Evolutionary conservation across 2,797 vertebrate genomes (phyloP), one percentile per base, ranked within the genome.

Genomic region (Takifugu rubripes): DNA sequence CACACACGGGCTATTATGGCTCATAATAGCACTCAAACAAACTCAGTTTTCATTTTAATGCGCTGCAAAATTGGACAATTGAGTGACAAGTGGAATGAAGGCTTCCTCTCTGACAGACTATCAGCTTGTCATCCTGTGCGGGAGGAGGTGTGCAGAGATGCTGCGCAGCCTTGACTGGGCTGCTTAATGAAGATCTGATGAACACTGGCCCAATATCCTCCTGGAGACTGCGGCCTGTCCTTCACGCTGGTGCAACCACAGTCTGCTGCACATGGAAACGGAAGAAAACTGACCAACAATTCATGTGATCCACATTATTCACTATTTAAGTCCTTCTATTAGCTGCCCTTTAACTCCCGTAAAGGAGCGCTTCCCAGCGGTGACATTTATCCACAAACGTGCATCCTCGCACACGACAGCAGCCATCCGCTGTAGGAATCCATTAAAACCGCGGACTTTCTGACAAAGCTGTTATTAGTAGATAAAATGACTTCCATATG

Each of bases 401-500:
- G 54, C 51, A 72, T 63, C 54, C 61, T 56, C 49, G 58, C 24
- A 61, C 31, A 52, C 54, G 56, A n/a, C 33, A 9, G 47, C 53
- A 52, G 25, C 33, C 29, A 43, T 54, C 33, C 42, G 6, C 16
- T 14, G 10, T 73, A 82, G 81, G 89, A 84, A 86, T 85, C 89
- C 92, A 94, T 93, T 92, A 94, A 90, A 59, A 86, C 66, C 77
- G 78, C 88, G 87, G 81, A 86, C 81, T 88, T 89, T 92, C 88
- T 93, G 91, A 93, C 91, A 93, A 93, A 92, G 87, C 91, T 86
- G 92, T 93, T 90, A 92, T 83, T 89, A 88, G 90, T 82, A 91
- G 92, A 94, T 93, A 91, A 93, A 94, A 92, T 81, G 79, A 90
- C 91, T 91, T 92, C 84, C 91, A 93, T 89, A 92, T 92, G 91